phyloP scores from a whole-genome alignment of 2,797 vertebrate genomes.

The Emys orbicularis region DNA sequence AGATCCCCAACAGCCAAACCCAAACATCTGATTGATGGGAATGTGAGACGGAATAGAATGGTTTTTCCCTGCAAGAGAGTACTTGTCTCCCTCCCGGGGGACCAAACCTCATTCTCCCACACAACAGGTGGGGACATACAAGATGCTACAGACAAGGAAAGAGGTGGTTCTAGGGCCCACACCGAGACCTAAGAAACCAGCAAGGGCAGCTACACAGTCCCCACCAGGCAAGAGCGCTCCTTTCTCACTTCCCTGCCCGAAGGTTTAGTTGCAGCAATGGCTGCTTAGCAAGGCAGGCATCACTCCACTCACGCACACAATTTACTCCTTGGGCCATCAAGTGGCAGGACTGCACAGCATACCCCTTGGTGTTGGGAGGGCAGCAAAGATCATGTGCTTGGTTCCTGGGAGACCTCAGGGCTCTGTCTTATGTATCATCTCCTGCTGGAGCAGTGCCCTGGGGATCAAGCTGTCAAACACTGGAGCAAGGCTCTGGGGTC shows the following conservation, averaged over 20 bases:
- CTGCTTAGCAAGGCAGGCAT: background rate
- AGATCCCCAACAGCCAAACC: too few relatives aligned
- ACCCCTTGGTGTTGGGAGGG: background rate
- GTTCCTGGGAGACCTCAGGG: background rate
- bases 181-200: too few relatives aligned
- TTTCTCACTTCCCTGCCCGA: background rate
- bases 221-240: too few relatives aligned
- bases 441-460: background rate
- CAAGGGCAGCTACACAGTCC: too few relatives aligned
- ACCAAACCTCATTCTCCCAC: too few relatives aligned
- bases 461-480: background rate
- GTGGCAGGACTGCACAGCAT: background rate
- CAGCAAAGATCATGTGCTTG: background rate
- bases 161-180: too few relatives aligned
- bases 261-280: background rate
- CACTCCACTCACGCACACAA: background rate
- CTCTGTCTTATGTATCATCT: background rate
- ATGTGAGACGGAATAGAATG: too few relatives aligned
- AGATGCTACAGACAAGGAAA: too few relatives aligned
- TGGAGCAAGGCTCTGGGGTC: background rate
- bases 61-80: too few relatives aligned
- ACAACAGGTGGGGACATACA: too few relatives aligned
- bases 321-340: background rate
- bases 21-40: too few relatives aligned
- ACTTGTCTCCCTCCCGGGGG: too few relatives aligned